These are phyloP conservation scores for Drosophila bipectinata DNA, from an alignment of 1,140 invertebrate genomes.

Conservation along the genomic window DNA sequence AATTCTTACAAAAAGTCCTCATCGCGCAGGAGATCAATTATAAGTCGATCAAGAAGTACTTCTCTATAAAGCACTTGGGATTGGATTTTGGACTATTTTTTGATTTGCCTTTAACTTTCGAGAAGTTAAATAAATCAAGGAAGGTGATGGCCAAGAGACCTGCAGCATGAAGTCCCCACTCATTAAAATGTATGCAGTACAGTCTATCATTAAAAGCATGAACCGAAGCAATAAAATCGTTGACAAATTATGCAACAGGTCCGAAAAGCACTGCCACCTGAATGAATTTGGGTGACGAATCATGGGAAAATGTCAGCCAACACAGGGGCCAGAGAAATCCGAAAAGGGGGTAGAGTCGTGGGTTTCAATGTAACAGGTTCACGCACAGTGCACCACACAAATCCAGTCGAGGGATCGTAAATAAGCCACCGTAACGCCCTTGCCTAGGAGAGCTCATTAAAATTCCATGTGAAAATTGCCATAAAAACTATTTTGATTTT, in stretches of 20 bases:
- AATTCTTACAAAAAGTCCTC: constrained; percentile 24
- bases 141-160: no score
- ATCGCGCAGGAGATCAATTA: constrained; percentile 22
- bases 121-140: neutral
- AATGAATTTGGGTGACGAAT: constrained; percentile 44
- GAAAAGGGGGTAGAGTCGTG: constrained; percentile 5
- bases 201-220: constrained; percentile 46
- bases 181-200: constrained; percentile 47
- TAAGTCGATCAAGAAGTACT: constrained; percentile 23
- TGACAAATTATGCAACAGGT: constrained; percentile 68
- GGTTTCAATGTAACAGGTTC: constrained; percentile 47
- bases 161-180: constrained; percentile 4
- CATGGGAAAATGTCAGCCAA: constrained; percentile 65
- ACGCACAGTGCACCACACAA: constrained; percentile 54
- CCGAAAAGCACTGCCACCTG: constrained; percentile 28
- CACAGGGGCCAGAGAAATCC: constrained; percentile 11
- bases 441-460: constrained; percentile 45
- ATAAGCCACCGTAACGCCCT: constrained; percentile 67
- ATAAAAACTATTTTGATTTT: constrained; percentile 47
- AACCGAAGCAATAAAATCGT: constrained; percentile 64
- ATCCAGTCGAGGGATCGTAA: constrained; percentile 35
- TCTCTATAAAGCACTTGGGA: constrained; percentile 1
- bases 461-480: constrained; percentile 65
- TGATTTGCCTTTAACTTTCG: neutral
- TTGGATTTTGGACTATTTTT: neutral